Percentiles rank a stretch among this genome's conserved stretches.
These are phyloP conservation scores for Ceyx margarethae DNA, from an alignment of 2,113 vertebrate genomes.

Conservation along the genomic window DNA sequence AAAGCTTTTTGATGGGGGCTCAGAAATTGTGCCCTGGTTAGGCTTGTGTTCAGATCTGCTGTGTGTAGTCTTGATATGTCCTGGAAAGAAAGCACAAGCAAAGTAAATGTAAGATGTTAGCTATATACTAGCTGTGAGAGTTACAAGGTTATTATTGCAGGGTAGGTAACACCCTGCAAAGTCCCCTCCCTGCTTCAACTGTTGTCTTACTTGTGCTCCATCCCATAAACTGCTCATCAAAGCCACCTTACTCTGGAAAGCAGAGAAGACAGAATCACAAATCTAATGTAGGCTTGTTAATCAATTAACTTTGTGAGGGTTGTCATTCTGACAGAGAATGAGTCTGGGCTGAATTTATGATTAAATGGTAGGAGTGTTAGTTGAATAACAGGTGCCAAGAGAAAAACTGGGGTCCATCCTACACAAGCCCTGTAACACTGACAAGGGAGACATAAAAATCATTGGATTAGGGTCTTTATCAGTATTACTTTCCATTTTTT, in stretches of 20 bases:
- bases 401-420: neutral
- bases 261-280: no score
- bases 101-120: neutral
- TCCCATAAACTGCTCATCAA: neutral
- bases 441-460: neutral
- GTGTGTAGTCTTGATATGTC: accelerated
- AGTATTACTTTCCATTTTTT: neutral
- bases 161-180: accelerated
- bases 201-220: neutral
- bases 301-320: accelerated
- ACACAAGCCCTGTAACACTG: no score
- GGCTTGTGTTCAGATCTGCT: accelerated
- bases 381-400: accelerated
- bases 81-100: neutral
- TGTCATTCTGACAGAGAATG: neutral
- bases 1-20: accelerated
- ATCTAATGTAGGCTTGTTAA: neutral
- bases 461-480: neutral
- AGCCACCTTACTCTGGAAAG: neutral
- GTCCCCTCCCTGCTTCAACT: neutral
- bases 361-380: no score
- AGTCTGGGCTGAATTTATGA: neutral
- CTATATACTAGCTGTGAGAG: neutral
- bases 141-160: neutral
- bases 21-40: accelerated